These are phyloP conservation scores for Edolisoma coerulescens DNA, from an alignment of 2,113 vertebrate genomes.

Conservation along the genomic window DNA sequence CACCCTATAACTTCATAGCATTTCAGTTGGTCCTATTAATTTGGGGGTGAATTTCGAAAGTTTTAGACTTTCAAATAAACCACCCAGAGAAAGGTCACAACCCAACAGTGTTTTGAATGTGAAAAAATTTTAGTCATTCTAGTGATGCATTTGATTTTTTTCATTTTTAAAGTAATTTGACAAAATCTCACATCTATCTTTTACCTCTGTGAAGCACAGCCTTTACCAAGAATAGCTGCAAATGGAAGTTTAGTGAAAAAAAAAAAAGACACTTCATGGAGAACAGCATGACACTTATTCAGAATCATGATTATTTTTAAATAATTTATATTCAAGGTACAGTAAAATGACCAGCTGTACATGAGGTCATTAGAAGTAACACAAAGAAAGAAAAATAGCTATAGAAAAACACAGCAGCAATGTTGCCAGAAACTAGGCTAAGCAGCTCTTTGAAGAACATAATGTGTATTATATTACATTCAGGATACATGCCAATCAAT, in stretches of 20 bases:
- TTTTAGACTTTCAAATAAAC: not conserved
- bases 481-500: not conserved
- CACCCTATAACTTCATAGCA: not conserved
- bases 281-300: not conserved
- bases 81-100: not conserved
- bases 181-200: not conserved
- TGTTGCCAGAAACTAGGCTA: not conserved
- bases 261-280: not conserved
- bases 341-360: not conserved
- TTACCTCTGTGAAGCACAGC: not conserved
- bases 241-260: not conserved
- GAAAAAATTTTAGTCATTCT: not conserved
- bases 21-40: not conserved
- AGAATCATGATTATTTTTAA: not conserved
- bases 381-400: conserved; percentile 36
- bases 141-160: not conserved
- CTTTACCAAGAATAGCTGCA: not conserved
- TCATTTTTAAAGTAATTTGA: not conserved
- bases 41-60: not conserved
- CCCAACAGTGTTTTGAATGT: not conserved
- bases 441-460: conserved; percentile 6
- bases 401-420: conserved; percentile 10
- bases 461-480: not conserved
- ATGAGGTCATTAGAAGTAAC: not conserved
- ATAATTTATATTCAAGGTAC: conserved; percentile 10